Conservation (phyloP, 2,888 invertebrate species). For the Dasysyrphus albostriatus region DNA sequence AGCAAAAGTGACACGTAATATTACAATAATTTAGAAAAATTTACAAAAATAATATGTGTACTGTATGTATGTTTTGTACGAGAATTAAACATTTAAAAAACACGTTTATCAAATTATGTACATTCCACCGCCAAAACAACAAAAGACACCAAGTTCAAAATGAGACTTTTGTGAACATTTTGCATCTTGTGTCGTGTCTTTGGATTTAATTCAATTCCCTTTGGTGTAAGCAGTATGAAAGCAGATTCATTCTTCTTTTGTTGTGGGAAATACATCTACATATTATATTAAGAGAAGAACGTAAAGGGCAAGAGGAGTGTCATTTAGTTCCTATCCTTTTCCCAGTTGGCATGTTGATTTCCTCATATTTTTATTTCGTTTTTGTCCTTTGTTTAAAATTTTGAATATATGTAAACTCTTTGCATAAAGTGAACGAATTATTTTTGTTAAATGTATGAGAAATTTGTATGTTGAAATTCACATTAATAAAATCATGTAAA, state of each 20-base stretch:
- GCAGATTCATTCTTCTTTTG: slow-evolving; percentile 31
- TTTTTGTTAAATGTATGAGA: not conserved
- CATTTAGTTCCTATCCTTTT: slow-evolving; percentile 24
- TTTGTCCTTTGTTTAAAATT: slow-evolving; percentile 19
- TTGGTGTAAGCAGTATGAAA: slow-evolving; percentile 53
- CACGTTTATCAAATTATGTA: slow-evolving; percentile 59
- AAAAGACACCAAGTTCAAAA: slow-evolving; percentile 45
- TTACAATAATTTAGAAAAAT: slow-evolving; percentile 67
- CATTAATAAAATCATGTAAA: slow-evolving; percentile 19
- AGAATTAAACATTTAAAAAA: slow-evolving; percentile 14
- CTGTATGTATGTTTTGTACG: not conserved
- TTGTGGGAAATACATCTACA: slow-evolving; percentile 26
- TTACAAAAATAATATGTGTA: slow-evolving; percentile 60
- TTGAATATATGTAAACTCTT: slow-evolving; percentile 5
- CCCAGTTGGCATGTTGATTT: slow-evolving; percentile 46
- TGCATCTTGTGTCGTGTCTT: slow-evolving; percentile 43
- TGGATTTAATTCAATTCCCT: slow-evolving; percentile 60
- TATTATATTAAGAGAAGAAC: slow-evolving; percentile 17
- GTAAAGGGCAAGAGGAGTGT: slow-evolving; percentile 36
- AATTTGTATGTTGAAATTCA: not conserved
- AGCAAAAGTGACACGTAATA: slow-evolving; percentile 53
- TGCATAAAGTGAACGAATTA: not conserved
- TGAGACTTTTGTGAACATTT: slow-evolving; percentile 45
- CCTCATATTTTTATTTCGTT: not conserved
- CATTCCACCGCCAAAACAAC: slow-evolving; percentile 26